Evolutionary conservation across 2,797 vertebrate species (phyloP).

Genomic region (Tapirus indicus): DNA sequence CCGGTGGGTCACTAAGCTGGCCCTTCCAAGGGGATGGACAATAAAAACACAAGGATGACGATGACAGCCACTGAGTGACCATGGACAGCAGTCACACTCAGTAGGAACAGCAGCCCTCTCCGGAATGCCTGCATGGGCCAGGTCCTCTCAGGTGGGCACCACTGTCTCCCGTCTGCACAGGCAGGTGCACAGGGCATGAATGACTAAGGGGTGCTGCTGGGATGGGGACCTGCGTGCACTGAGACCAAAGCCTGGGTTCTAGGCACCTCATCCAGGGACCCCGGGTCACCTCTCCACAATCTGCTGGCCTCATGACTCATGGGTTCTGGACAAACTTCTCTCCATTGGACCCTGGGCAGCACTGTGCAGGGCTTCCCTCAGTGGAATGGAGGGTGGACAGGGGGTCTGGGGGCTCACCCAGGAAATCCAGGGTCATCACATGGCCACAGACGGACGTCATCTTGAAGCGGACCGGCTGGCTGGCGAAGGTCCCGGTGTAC

Average conservation of each 20-base stretch:
- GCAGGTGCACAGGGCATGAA: background rate
- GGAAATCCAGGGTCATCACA: conserved; percentile 98
- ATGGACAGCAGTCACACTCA: background rate
- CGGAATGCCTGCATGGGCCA: rapidly evolving
- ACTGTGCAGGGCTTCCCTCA: background rate
- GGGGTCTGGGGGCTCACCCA: conserved; percentile 87
- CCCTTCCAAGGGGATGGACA: background rate
- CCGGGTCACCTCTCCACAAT: background rate
- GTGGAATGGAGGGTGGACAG: background rate
- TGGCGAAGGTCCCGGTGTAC: conserved; percentile 92
- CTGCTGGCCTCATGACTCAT: background rate
- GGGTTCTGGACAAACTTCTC: background rate
- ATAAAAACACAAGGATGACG: background rate
- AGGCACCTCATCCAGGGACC: background rate
- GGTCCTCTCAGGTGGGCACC: background rate
- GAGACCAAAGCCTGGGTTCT: background rate
- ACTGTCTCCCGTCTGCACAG: background rate
- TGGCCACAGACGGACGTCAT: conserved; percentile 99
- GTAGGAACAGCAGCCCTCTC: background rate
- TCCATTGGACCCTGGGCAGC: background rate
- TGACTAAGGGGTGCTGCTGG: background rate
- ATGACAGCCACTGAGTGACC: background rate
- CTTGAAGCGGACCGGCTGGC: conserved; percentile 94
- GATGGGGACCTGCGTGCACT: background rate
- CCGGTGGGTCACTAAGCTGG: background rate